phyloP scores from a whole-genome alignment of 1,140 invertebrate genomes.

The Microplitis demolitor region DNA sequence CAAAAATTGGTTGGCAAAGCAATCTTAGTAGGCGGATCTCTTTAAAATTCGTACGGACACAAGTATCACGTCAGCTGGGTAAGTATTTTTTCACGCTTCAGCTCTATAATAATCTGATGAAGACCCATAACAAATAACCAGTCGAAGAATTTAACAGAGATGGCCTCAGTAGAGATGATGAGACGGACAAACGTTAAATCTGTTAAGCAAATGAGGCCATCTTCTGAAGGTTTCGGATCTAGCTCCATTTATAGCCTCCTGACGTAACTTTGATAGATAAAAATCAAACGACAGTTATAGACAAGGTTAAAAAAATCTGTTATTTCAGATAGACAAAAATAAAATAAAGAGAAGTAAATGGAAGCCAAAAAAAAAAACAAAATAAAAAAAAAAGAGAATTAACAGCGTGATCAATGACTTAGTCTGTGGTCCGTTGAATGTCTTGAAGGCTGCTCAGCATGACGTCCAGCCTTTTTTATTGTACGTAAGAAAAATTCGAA shows the following conservation, averaged over 20 bases:
- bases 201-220: conserved; percentile 10
- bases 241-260: background rate
- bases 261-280: background rate
- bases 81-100: too few species aligned
- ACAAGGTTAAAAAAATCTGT: too few species aligned
- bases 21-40: conserved; percentile 7
- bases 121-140: too few species aligned
- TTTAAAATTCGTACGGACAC: background rate
- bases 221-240: background rate
- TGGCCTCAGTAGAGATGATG: background rate
- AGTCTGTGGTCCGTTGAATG: conserved; percentile 1
- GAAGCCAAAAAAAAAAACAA: conserved; percentile 8
- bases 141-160: too few species aligned
- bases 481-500: conserved; percentile 5
- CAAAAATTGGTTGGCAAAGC: too few species aligned
- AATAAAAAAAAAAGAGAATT: conserved; percentile 15
- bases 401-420: conserved; percentile 20
- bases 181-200: background rate
- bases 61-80: background rate
- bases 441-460: conserved; percentile 10
- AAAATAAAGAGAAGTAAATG: background rate
- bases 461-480: background rate
- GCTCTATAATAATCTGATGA: too few species aligned
- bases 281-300: background rate
- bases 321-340: too few species aligned